phyloP scores from a whole-genome alignment of 2,113 vertebrate species.

The Pteronura brasiliensis region DNA sequence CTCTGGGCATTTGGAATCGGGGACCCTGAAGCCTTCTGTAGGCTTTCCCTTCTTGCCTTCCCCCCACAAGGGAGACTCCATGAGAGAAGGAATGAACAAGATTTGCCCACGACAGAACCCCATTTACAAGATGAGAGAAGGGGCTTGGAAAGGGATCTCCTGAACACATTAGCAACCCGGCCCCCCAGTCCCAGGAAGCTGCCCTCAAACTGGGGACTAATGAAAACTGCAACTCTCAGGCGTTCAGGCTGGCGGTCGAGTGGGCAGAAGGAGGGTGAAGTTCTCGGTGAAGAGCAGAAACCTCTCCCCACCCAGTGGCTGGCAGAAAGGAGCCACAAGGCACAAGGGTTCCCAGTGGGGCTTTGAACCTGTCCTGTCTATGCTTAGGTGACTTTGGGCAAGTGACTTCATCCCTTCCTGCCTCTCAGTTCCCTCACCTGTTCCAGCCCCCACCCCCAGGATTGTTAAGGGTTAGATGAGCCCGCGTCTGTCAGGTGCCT shows the following conservation, averaged over 20 bases:
- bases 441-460: background rate
- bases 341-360: background rate
- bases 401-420: background rate
- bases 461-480: background rate
- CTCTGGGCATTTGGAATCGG: background rate
- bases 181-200: background rate
- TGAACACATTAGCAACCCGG: background rate
- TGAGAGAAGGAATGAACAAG: background rate
- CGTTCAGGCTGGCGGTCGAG: no score
- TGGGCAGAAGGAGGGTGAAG: background rate
- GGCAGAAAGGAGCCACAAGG: background rate
- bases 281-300: background rate
- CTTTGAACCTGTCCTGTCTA: background rate
- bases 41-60: rapidly evolving
- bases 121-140: background rate
- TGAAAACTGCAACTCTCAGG: background rate
- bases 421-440: background rate
- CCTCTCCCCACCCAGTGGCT: background rate
- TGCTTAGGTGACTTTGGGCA: background rate
- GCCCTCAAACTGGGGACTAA: background rate
- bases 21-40: background rate
- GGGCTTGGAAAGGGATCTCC: background rate
- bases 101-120: rapidly evolving
- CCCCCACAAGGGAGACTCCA: background rate
- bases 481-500: no score